Evolutionary conservation across 2,797 vertebrate species (phyloP), one percentile per base, ranked within the genome.

Genomic region (Myotis vivesi): DNA sequence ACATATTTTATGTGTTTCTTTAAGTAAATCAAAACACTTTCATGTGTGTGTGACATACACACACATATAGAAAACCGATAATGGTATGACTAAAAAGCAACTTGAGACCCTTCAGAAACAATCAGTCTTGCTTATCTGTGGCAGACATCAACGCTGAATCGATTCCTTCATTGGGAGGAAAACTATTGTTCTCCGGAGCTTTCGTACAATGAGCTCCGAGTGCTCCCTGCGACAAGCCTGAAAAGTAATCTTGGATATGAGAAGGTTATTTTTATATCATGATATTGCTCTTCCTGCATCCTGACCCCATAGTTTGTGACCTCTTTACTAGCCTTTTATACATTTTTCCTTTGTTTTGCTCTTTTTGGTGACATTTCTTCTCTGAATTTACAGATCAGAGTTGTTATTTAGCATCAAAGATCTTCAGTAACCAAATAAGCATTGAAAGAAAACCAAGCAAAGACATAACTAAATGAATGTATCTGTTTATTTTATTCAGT

Each of bases 251-350:
- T 73, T n/a, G 66, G 12, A 13, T 87, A 38, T 11, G 75, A 92
- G 96, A 79, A 94, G 85, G 38, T 80, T 92, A 83, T 85, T 95
- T 95, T 94, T 92, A 81, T 64, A 53, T 97, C 1, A 1, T 72
- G 87, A 41, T 92, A 97, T 4, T 82, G 44, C 3, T 73, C 46
- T 85, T 51, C 41, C 8, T 69, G 91, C 93, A 90, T 97, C 96
- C 95, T 96, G 93, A 97, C 72, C 86, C 66, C 62, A 62, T 53
- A 22, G 44, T 87, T 93, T 97, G 86, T 79, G 92, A 96, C 66
- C 94, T 97, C 76, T 71, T 97, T 87, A 80, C 91, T 97, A 96
- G 66, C 55, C 69, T 77, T 96, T 91, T 33, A 12, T 44, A 51
- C 10, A 23, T 68, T 46, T 53, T 41, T 53, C 57, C 41, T 66